Evolutionary conservation across 1,140 invertebrate genomes (phyloP).

Genomic region (Araneus ventricosus): DNA sequence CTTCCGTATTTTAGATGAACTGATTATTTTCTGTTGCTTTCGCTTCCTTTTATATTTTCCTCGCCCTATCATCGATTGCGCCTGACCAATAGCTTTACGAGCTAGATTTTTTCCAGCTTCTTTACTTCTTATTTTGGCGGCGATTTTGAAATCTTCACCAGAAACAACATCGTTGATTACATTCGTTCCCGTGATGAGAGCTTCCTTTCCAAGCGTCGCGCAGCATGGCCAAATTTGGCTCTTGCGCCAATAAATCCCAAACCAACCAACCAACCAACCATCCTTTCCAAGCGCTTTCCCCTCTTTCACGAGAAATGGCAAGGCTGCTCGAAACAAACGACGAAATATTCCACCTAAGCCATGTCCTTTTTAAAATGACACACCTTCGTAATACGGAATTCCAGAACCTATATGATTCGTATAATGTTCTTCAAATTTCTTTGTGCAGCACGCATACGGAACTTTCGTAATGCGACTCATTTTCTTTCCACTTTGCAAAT

Average conservation of each 20-base stretch:
- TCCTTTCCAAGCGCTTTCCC: background rate
- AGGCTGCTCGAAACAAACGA: background rate
- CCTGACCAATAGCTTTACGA: background rate
- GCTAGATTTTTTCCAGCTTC: background rate
- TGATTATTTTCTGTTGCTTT: background rate
- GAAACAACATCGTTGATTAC: background rate
- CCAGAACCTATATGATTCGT: background rate
- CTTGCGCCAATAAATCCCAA: too few relatives aligned
- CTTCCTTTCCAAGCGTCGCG: constrained; percentile 5
- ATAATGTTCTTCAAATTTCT: background rate
- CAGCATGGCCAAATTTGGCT: too few relatives aligned
- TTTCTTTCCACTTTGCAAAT: too few relatives aligned
- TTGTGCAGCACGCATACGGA: background rate
- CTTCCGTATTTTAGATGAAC: background rate
- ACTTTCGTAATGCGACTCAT: background rate
- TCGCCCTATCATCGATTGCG: background rate
- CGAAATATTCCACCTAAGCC: background rate
- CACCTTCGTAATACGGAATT: background rate
- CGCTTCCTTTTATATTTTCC: constrained; percentile 32
- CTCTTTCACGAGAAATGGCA: constrained; percentile 16
- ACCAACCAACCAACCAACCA: too few relatives aligned
- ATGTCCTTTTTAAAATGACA: background rate
- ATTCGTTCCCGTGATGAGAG: background rate
- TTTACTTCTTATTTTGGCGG: background rate
- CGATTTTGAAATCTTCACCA: background rate